phyloP scores from a whole-genome alignment of 1,140 invertebrate genomes.

The Caerostris extrusa region DNA sequence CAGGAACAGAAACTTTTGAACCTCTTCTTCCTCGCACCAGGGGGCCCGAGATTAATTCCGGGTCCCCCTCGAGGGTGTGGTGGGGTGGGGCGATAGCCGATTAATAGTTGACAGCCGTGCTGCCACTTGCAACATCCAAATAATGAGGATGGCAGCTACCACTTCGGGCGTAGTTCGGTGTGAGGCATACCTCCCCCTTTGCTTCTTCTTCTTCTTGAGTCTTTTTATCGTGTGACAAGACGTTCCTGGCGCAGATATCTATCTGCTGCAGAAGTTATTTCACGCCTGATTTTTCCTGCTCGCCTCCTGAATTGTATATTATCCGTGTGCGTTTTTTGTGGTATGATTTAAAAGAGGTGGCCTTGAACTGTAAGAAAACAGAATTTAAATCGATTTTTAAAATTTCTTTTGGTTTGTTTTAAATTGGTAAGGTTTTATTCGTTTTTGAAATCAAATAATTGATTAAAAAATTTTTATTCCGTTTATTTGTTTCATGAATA shows the following conservation, averaged over 20 bases:
- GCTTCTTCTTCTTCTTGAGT: background rate
- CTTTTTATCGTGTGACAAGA: background rate
- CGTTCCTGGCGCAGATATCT: background rate
- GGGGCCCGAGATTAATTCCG: constrained; percentile 58
- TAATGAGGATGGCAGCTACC: constrained; percentile 66
- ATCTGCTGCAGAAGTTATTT: constrained; percentile 1
- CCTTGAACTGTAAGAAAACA: background rate
- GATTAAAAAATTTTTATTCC: no score
- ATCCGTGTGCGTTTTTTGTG: background rate
- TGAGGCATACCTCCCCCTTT: background rate
- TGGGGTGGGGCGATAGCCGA: constrained; percentile 26
- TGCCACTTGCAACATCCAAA: constrained; percentile 60
- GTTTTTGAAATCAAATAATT: no score
- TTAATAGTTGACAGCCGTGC: constrained; percentile 70
- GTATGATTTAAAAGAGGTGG: background rate
- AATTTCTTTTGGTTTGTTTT: no score
- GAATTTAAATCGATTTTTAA: background rate
- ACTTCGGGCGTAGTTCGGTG: constrained; percentile 23
- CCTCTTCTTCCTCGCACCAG: constrained; percentile 6
- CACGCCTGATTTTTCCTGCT: background rate
- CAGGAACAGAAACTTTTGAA: background rate
- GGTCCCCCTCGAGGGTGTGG: background rate
- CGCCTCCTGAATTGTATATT: background rate
- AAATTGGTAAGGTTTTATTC: no score
- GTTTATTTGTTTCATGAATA: no score